Evolutionary conservation across 1,140 invertebrate genomes (phyloP), one percentile per base, ranked within the genome.

Genomic region (Sminthurides bifidus): DNA sequence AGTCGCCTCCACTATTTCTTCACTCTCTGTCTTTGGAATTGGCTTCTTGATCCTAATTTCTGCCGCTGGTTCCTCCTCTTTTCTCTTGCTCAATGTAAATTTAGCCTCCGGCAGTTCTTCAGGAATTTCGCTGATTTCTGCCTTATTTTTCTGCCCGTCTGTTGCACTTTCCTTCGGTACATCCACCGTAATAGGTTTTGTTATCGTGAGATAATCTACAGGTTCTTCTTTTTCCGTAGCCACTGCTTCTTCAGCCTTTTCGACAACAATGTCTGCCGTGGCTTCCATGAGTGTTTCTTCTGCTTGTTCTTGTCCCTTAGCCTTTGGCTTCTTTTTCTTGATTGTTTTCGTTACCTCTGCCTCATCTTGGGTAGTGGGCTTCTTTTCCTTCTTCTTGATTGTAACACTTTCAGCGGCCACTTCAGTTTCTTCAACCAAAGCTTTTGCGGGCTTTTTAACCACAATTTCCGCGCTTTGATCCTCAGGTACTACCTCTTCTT

Each of bases 61-160:
- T 54, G 29, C 31, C 15, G 55, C 40, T 15, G 27, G 37, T 56
- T 64, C 21, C 44, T 44, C 12, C 27, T 44, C 3, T 12, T 12
- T 1, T 21, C 10, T 1, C 2, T 33, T 33, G 30, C 12, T 21
- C 17, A 33, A 10, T 14, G 21, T 49, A 33, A 33, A 27, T 51
- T 69, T 68, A 1, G 68, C 41, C 12, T 46, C 29, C 35, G 21
- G 65, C 67, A n/a, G 69, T 64, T 60, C 71, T 67, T 6, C 65
- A 52, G 37, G 64, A 48, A 41, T 68, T n/a, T n/a, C n/a, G n/a
- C n/a, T 53, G 15, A 35, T 40, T 56, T 64, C 21, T 50, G 35
- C 12, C 27, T 44, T 5, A n/a, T 12, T 1, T 21, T 8, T 1
- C 2, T 33, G 19, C 35, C 12, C 27, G 14, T 49, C 17, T 14